phyloP scores from a whole-genome alignment of 2,113 vertebrate species.

The Columba janthina region DNA sequence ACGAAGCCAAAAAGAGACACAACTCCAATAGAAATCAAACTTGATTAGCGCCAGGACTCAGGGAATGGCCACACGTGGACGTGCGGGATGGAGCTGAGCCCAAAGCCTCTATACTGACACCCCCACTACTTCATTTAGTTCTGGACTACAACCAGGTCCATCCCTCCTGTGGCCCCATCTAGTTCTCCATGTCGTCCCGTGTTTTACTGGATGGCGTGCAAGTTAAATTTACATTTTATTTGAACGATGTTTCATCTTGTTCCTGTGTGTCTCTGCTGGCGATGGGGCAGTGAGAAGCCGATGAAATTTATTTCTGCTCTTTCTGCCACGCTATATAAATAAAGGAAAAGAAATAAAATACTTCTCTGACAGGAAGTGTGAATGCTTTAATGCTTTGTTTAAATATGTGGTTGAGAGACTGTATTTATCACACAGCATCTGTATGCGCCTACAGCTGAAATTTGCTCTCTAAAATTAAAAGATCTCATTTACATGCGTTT shows the following conservation, averaged over 20 bases:
- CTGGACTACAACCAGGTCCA: background rate
- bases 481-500: background rate
- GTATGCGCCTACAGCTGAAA: background rate
- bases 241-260: conserved; percentile 51
- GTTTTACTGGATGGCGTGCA: conserved; percentile 9
- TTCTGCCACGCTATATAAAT: conserved; percentile 28
- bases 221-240: conserved; percentile 60
- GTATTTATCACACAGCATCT: conserved; percentile 55
- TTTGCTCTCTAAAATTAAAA: conserved; percentile 9
- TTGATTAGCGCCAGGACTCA: accelerated
- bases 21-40: background rate
- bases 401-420: conserved; percentile 47
- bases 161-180: background rate
- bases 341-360: conserved; percentile 42
- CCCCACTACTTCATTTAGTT: background rate
- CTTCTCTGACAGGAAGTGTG: conserved; percentile 60
- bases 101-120: background rate
- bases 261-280: conserved; percentile 32
- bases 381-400: conserved; percentile 62
- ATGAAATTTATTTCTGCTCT: conserved; percentile 53
- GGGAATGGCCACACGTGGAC: background rate
- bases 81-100: background rate
- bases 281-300: conserved; percentile 33
- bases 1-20: accelerated
- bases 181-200: background rate